Base-by-base conservation (phyloP, 2,113 vertebrate genomes). In the Bufo gargarizans region DNA sequence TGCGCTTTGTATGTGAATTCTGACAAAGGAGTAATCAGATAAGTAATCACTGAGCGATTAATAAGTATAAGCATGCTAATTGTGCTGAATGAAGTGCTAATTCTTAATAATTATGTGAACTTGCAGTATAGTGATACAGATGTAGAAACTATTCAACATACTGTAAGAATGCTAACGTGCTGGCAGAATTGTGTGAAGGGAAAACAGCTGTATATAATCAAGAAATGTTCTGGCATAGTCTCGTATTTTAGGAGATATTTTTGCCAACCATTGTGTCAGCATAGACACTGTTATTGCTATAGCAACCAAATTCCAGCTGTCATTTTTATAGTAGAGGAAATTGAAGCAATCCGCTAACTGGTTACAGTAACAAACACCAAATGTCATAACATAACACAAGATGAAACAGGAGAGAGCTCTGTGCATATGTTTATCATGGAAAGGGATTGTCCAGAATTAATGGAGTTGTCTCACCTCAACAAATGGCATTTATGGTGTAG, bases 1-100 rank as follows among this genome's bases (percentile, higher is more conserved):
- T 76, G 72, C 45, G 8, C 17, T 43, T 14, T 45, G 22, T 43
- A 43, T 71, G 22, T 45, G 43, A 47, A 74, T 74, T 74, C 13
- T 47, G 71, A 74, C 71, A 74, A 74, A 76, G 72, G 72, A 76
- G 16, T 49, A 76, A 76, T 76, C 45, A 50, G 72, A 76, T 76
- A 50, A 76, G 72, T 76, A 76, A 50, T 17, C 45, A 50, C 45
- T 76, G 72, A 76, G 20, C 47, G 11, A 76, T 76, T 76, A 76
- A 50, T 76, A 50, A 76, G 72, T 49, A 20, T 76, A 50, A 76
- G 45, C 45, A 49, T 76, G 17, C 72, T 50, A 50, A 49, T 76
- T 76, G 72, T 76, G 72, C 45, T 50, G 72, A 76, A 50, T 76
- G 17, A 4, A 50, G 72, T 20, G 16, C 17, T 76, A 20, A 76